Percentiles rank a stretch among this genome's conserved stretches.
Evolutionary conservation across 2,797 vertebrate genomes (phyloP).

Genomic region (Limnodromus scolopaceus): DNA sequence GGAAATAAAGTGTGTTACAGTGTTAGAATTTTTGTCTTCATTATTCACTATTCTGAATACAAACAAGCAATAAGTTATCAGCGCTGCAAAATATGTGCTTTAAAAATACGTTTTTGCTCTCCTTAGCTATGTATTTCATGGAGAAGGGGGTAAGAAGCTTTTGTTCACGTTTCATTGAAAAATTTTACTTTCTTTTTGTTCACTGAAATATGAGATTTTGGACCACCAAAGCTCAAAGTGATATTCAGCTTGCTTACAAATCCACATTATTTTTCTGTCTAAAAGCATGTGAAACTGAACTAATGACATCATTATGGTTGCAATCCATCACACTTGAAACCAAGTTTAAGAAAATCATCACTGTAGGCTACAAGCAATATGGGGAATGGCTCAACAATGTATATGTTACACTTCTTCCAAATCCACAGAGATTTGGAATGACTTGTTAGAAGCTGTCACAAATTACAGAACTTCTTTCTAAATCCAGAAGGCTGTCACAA

Average conservation of each 20-base stretch:
- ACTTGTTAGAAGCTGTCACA: neutral
- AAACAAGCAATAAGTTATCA: neutral
- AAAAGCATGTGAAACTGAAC: neutral
- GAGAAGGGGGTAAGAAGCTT: neutral
- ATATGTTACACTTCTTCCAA: neutral
- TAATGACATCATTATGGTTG: neutral
- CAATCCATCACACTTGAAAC: neutral
- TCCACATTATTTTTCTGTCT: neutral
- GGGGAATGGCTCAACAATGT: neutral
- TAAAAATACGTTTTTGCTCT: neutral
- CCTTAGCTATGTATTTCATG: neutral
- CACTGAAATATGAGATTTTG: neutral
- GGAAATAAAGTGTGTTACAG: neutral
- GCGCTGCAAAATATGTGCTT: neutral
- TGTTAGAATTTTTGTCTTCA: neutral
- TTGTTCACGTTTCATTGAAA: neutral
- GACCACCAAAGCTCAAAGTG: neutral
- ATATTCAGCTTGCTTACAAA: neutral
- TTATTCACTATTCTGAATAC: neutral
- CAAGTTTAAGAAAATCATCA: neutral
- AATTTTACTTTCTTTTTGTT: neutral
- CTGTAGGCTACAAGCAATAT: neutral
- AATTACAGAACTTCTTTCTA: neutral
- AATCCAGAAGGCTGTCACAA: constrained; percentile 10
- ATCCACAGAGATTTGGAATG: neutral